Evolutionary conservation across 2,888 invertebrate genomes (phyloP), one percentile per base, ranked within the genome.

Genomic region (Anthoptus insignis): DNA sequence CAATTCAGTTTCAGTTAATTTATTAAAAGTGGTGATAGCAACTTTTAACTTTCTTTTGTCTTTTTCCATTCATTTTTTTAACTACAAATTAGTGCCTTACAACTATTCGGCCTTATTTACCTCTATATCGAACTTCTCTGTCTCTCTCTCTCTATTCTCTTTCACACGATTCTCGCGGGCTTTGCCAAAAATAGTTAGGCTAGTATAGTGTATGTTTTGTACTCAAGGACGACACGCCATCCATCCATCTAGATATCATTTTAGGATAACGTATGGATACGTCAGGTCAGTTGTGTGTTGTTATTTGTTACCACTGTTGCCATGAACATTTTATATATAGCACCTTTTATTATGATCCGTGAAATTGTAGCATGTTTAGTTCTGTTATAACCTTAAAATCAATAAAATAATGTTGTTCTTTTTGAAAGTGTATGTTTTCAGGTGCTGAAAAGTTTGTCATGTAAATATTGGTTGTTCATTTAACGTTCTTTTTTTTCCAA

Each of bases 311-410:
- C 66, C 86, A 87, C 83, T 65, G 68, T 64, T 57, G 63, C 56
- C 56, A 63, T 47, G 60, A 76, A 72, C 83, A 75, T 79, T 78
- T 79, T 76, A 75, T 81, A 78, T 71, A n/a, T 81, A 80, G 88
- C 88, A 89, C 89, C 73, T 71, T 71, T 75, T 73, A 74, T 76
- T 78, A 81, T 78, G 73, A 78, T 83, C 49, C 24, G 66, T 69
- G 57, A 42, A 65, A 63, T 64, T 60, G 45, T 68, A 66, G 74
- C 73, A 74, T 73, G 74, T 67, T 69, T 70, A 73, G 66, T 50
- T 9, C 34, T 56, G 37, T 50, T 56, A 19, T 58, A 14, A 7
- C 37, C 16, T 57, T 29, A 22, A 32, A 37, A 11, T 24, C 24
- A n/a, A n/a, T n/a, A n/a, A n/a, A n/a, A 24, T 39, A 16, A 8